Evolutionary conservation across 2,888 invertebrate species (phyloP).

Genomic region (Tachina lurida): DNA sequence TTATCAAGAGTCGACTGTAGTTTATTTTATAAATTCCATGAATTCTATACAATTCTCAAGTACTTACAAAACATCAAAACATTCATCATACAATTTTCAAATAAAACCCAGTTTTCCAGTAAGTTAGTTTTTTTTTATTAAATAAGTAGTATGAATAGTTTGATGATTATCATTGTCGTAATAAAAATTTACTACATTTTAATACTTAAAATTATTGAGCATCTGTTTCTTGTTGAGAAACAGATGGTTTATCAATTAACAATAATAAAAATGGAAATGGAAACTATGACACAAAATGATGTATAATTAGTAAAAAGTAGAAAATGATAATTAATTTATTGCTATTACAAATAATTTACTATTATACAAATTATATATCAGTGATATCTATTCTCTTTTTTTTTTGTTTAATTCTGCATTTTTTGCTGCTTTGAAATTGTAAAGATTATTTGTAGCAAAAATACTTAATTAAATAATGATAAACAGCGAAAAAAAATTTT

Average conservation of each 20-base stretch:
- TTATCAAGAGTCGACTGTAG: too few species aligned
- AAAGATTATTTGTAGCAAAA: conserved; percentile 8
- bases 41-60: not conserved
- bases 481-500: conserved; percentile 25
- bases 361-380: conserved; percentile 48
- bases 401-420: not conserved
- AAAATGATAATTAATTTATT: conserved; percentile 36
- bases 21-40: not conserved
- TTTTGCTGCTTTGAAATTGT: conserved; percentile 19
- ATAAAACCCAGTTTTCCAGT: conserved; percentile 36
- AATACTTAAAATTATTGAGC: conserved; percentile 58
- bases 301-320: conserved; percentile 15
- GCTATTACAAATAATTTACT: conserved; percentile 46
- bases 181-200: conserved; percentile 62
- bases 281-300: conserved; percentile 67
- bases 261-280: conserved; percentile 44
- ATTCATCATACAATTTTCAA: not conserved
- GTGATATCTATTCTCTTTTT: conserved; percentile 26
- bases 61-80: not conserved
- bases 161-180: conserved; percentile 44
- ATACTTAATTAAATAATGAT: conserved; percentile 14
- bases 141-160: conserved; percentile 47
- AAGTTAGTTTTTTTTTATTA: conserved; percentile 42
- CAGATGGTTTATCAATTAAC: conserved; percentile 41
- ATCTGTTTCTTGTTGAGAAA: too few species aligned